Base-by-base conservation (phyloP, 1,140 invertebrate genomes). In the Zophobas morio region DNA sequence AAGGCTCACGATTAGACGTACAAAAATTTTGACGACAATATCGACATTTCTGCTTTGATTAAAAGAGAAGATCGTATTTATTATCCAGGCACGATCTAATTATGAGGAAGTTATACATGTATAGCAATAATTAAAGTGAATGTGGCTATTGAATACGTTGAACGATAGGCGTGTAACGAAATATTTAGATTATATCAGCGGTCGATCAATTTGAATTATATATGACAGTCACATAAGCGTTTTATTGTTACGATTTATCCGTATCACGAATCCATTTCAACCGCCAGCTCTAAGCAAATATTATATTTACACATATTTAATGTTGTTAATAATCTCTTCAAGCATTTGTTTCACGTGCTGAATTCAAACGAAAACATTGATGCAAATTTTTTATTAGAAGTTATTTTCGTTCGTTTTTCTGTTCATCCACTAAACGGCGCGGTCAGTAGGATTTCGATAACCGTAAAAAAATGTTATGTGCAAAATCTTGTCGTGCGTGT, bases 141-240 rank as follows among this genome's bases (percentile, higher is more conserved):
- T 49, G n/a, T 72, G 51, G 4, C 20, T 71, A 54, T 73, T 73
- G 71, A 73, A 73, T 54, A 46, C 33, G 70, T 73, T 54, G 39
- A 73, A 73, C 53, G 53, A 73, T 73, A 73, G 49, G 49, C 71
- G 71, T 42, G 71, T 40, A 39, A 39, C 20, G 71, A 73, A 73
- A 73, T 73, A 73, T 73, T 73, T 73, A 54, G 71, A 73, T 73
- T 40, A 56, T 54, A 73, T 73, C 71, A 73, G 54, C 71, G 71
- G 71, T 73, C 71, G 71, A 73, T 73, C 49, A 54, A 73, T 54
- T 73, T 73, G 71, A 73, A 73, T 73, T 73, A 73, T 73, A 47
- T 73, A 73, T 73, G 71, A 73, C 49, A 40, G 20, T 39, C 46
- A 56, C 39, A 72, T 70, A 54, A 73, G 40, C 71, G 71, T 56